Conservation (phyloP, 2,888 invertebrate genomes). For the Apamea sordens region DNA sequence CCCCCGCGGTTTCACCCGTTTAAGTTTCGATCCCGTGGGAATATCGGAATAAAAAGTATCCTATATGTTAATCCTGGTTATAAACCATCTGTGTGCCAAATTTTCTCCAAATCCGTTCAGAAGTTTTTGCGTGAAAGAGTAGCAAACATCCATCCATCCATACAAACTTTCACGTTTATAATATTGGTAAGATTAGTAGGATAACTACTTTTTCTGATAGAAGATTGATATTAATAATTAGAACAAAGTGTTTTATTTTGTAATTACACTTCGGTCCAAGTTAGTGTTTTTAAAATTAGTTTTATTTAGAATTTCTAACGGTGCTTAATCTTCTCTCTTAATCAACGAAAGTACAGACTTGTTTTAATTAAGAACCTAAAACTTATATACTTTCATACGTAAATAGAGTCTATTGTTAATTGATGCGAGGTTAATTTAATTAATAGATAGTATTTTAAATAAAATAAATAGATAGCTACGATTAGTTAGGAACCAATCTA, state of each 20-base stretch:
- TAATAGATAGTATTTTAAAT: neutral
- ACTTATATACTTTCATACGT: neutral
- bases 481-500: neutral
- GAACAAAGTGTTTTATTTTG: neutral
- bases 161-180: too few species aligned
- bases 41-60: too few species aligned
- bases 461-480: neutral
- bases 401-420: conserved; percentile 13
- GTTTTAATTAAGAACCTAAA: neutral
- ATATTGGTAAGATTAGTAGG: too few species aligned
- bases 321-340: conserved; percentile 13
- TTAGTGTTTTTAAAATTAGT: conserved; percentile 1
- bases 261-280: neutral
- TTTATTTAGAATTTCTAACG: neutral
- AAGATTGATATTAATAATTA: neutral
- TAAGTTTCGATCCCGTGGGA: too few species aligned
- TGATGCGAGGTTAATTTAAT: neutral
- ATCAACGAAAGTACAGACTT: conserved; percentile 9
- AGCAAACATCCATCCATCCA: too few species aligned
- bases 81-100: too few species aligned
- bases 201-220: neutral
- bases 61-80: too few species aligned
- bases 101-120: too few species aligned
- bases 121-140: too few species aligned
- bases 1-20: too few species aligned